Evolutionary conservation across 2,888 invertebrate genomes (phyloP).

Genomic region (Pandemis heparana): DNA sequence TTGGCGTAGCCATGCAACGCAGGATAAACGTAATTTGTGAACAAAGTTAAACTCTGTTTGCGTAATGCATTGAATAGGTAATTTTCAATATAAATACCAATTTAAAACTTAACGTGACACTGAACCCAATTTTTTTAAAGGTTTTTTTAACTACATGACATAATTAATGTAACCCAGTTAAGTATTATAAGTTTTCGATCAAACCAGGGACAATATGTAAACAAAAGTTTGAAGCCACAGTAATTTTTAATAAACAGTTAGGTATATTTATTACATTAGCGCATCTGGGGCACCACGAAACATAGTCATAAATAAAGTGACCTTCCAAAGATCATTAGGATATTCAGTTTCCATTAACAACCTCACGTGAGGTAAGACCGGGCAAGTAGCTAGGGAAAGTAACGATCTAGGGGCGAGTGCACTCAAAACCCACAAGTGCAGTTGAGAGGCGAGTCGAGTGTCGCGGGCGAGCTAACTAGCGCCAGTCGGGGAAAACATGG

Average conservation of each 20-base stretch:
- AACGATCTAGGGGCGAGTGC: constrained; percentile 68
- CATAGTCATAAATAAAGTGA: constrained; percentile 30
- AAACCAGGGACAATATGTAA: not conserved
- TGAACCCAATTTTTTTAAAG: not conserved
- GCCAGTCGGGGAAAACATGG: constrained; percentile 45
- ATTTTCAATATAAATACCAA: not conserved
- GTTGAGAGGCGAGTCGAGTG: constrained; percentile 63
- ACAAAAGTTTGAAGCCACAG: not conserved
- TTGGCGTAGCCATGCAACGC: not conserved
- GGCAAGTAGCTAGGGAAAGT: constrained; percentile 57
- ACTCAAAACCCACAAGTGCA: constrained; percentile 71
- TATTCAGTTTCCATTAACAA: constrained; percentile 54
- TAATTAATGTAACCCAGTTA: not conserved
- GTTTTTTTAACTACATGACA: not conserved
- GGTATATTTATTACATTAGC: not conserved
- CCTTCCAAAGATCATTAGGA: constrained; percentile 58
- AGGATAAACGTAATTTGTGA: not conserved
- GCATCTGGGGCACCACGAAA: constrained; percentile 42
- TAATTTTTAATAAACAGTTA: not conserved
- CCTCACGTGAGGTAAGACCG: constrained; percentile 47
- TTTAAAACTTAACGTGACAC: not conserved
- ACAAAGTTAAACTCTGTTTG: not conserved
- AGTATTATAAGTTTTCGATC: not conserved
- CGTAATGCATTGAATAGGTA: not conserved
- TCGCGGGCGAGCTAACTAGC: constrained; percentile 68